A percentile compares a stretch with the other conserved stretches of the same genome.
phyloP scores from a whole-genome alignment of 2,888 invertebrate genomes.

The Helobdella robusta region DNA sequence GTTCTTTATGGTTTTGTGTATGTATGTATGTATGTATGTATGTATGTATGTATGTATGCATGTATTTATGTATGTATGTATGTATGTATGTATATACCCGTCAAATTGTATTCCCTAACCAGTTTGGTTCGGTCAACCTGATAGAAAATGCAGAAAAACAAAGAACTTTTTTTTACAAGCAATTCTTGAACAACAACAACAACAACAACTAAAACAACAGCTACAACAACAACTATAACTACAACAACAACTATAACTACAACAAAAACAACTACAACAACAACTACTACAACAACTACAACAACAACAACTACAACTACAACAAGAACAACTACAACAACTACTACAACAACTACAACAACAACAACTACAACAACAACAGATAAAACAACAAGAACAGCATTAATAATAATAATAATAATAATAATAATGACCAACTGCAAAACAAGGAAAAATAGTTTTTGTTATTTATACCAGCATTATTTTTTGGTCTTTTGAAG shows the following conservation, averaged over 20 bases:
- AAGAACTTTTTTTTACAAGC: no score
- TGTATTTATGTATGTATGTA: no score
- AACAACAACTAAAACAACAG: neutral
- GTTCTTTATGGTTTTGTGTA: no score
- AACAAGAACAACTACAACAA: neutral
- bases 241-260: neutral
- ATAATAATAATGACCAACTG: neutral
- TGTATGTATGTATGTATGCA: no score
- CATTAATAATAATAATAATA: neutral
- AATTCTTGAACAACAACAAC: neutral
- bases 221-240: neutral
- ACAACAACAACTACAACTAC: neutral
- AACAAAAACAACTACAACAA: neutral
- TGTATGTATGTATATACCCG: no score
- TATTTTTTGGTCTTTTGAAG: no score
- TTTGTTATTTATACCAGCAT: no score
- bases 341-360: neutral
- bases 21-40: no score
- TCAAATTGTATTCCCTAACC: no score
- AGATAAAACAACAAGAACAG: neutral
- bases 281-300: neutral
- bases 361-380: neutral
- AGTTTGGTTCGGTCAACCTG: no score
- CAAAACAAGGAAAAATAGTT: no score
- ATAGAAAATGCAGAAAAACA: no score